These are phyloP conservation scores for Turritopsis dohrnii DNA, from an alignment of 30 jellyfish, hydroid and myxozoan species.

Conservation along the genomic window DNA sequence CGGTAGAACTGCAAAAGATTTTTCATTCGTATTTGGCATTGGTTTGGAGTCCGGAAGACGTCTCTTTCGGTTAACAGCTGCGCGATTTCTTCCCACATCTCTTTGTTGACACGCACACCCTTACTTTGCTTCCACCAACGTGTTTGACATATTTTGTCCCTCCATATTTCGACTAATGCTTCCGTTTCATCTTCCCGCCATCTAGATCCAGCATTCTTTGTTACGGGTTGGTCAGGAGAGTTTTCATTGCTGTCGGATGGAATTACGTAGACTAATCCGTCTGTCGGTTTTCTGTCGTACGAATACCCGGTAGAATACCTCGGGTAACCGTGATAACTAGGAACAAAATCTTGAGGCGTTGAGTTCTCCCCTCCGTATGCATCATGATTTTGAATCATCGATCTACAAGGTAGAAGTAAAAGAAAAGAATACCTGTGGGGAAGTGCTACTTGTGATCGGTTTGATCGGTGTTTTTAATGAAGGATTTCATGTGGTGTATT, in stretches of 20 bases:
- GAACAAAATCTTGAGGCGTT: neutral
- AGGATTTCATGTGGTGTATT: too few species aligned
- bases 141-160: slow-evolving; percentile 22
- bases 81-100: slow-evolving; percentile 30
- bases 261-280: slow-evolving; percentile 7
- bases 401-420: too few species aligned
- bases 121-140: slow-evolving; percentile 33
- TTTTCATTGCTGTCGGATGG: slow-evolving; percentile 19
- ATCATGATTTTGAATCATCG: neutral
- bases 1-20: slow-evolving; percentile 15
- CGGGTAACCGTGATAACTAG: slow-evolving; percentile 6
- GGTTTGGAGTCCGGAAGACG: slow-evolving; percentile 15
- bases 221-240: slow-evolving; percentile 3
- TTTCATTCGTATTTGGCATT: slow-evolving; percentile 29
- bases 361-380: neutral
- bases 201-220: slow-evolving; percentile 27
- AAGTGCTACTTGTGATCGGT: too few species aligned
- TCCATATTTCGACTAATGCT: slow-evolving; percentile 24
- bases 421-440: neutral
- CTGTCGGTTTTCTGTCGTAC: neutral
- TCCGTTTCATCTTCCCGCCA: slow-evolving; percentile 36
- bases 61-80: slow-evolving; percentile 16
- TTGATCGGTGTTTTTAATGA: too few species aligned
- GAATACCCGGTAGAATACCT: neutral
- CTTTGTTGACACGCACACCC: slow-evolving; percentile 22